Evolutionary conservation across 2,113 vertebrate species (phyloP).

Genomic region (Gymnocephalus cernua): DNA sequence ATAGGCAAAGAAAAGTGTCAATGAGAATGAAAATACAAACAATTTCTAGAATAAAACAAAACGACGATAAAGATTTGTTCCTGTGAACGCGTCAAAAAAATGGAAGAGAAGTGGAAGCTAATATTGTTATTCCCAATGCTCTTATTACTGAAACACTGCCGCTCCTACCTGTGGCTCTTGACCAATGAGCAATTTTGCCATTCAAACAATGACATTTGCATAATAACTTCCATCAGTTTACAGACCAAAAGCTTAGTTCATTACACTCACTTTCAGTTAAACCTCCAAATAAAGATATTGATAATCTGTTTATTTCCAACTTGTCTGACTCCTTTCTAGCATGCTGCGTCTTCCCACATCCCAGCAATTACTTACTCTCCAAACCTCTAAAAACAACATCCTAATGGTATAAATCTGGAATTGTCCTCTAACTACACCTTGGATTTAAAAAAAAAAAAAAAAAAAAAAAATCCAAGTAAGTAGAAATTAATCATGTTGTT

Average conservation of each 20-base stretch:
- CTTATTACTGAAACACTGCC: too few relatives aligned
- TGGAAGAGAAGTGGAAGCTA: too few relatives aligned
- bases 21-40: too few relatives aligned
- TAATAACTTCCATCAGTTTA: neutral
- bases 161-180: too few relatives aligned
- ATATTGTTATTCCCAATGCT: too few relatives aligned
- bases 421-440: neutral
- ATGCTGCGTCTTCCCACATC: neutral
- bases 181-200: neutral
- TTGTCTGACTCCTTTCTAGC: neutral
- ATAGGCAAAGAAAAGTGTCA: too few relatives aligned
- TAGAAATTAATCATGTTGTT: conserved; percentile 20
- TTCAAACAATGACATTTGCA: neutral
- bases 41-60: neutral
- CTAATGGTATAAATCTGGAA: neutral
- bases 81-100: too few relatives aligned
- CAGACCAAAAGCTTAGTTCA: neutral
- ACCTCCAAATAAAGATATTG: neutral
- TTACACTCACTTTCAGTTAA: too few relatives aligned
- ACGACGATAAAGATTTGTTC: neutral
- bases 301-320: neutral
- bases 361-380: neutral
- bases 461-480: neutral
- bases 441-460: conserved; percentile 25
- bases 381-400: neutral